Percentiles rank a stretch among this genome's conserved stretches.
Evolutionary conservation across 2,113 vertebrate species (phyloP).

Genomic region (Aspidoscelis tigris): DNA sequence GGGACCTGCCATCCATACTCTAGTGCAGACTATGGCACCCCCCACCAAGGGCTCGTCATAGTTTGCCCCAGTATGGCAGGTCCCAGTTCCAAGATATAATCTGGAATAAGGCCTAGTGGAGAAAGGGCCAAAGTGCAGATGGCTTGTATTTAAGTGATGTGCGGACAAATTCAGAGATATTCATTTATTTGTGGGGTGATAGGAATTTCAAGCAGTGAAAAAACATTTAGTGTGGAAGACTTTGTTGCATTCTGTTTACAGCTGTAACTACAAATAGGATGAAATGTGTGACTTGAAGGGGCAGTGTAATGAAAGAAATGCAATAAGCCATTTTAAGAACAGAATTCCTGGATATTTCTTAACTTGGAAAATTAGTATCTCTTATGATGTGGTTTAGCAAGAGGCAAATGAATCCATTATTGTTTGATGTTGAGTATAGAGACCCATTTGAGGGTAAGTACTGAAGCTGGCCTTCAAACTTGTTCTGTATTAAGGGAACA

Average conservation of each 20-base stretch:
- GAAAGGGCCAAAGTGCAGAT: too few relatives aligned
- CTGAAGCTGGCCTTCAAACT: neutral
- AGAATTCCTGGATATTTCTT: slow-evolving; percentile 32
- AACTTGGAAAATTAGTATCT: slow-evolving; percentile 40
- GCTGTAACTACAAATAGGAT: neutral
- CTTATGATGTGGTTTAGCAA: neutral
- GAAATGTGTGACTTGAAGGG: neutral
- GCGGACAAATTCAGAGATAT: too few relatives aligned
- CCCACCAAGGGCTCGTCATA: too few relatives aligned
- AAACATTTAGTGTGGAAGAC: neutral
- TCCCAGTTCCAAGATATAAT: too few relatives aligned
- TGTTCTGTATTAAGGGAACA: rapidly evolving
- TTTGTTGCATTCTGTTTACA: neutral
- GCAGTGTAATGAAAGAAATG: slow-evolving; percentile 36
- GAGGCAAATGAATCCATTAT: slow-evolving; percentile 18
- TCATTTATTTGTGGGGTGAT: too few relatives aligned
- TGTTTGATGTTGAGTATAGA: neutral
- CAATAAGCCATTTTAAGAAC: slow-evolving; percentile 1
- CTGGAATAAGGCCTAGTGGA: too few relatives aligned
- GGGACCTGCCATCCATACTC: too few relatives aligned
- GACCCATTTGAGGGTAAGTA: neutral
- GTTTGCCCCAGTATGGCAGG: too few relatives aligned
- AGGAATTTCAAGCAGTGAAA: too few relatives aligned
- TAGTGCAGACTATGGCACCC: too few relatives aligned
- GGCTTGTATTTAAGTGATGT: too few relatives aligned